A percentile compares a stretch with the other conserved stretches of the same genome.
phyloP scores from a whole-genome alignment of 35 echinoderm and acorn worm species.

The Apostichopus parvimensis region DNA sequence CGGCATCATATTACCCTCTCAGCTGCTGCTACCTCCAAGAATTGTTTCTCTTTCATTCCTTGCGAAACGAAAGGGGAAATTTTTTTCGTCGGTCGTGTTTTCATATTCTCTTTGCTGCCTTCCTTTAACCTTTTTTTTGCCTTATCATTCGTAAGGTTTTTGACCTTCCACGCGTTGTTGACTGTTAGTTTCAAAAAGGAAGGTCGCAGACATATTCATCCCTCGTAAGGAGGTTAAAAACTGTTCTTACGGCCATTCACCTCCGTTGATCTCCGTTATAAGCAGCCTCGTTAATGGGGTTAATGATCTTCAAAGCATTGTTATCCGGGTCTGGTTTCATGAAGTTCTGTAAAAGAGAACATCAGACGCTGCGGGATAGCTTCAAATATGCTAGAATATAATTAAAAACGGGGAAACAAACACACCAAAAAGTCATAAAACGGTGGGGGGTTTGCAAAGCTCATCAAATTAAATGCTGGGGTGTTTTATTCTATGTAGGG shows the following conservation, averaged over 20 bases:
- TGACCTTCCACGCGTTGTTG: background rate
- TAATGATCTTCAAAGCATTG: slow-evolving; percentile 39
- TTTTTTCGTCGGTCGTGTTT: background rate
- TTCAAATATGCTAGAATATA: background rate
- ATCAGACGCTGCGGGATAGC: background rate
- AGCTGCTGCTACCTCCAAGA: background rate
- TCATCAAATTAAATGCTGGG: background rate
- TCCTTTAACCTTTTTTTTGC: no score
- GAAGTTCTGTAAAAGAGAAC: background rate
- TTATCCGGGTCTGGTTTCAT: background rate
- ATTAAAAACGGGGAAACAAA: background rate
- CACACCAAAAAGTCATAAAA: background rate
- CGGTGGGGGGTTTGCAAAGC: background rate
- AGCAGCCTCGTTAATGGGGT: slow-evolving; percentile 16
- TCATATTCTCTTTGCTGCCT: background rate
- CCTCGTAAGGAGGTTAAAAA: background rate
- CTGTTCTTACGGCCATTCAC: slow-evolving; percentile 13
- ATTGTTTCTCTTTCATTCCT: background rate
- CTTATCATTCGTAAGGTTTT: background rate
- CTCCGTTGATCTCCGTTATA: slow-evolving; percentile 1
- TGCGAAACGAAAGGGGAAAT: background rate
- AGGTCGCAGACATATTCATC: slow-evolving; percentile 16
- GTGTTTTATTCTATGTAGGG: background rate
- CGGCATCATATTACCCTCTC: background rate
- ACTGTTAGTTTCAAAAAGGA: background rate